Evolutionary conservation across 2,797 vertebrate species (phyloP).

Genomic region (Arrhamphus sclerolepis): DNA sequence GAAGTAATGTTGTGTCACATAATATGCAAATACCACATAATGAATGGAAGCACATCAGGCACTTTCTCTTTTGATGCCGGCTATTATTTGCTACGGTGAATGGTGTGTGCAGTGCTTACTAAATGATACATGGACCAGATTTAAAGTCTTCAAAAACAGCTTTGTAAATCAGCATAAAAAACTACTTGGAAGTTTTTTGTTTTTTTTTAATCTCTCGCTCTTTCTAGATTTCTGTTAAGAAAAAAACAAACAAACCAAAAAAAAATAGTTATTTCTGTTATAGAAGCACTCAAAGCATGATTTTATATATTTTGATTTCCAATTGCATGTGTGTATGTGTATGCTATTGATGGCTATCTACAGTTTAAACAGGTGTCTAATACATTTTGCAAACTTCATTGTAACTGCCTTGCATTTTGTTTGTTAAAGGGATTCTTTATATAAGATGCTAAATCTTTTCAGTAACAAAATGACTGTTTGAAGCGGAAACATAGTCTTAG

Average conservation of each 20-base stretch:
- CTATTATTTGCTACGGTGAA: conserved; percentile 43
- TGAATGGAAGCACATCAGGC: conserved; percentile 54
- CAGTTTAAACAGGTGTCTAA: no score
- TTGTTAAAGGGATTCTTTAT: background rate
- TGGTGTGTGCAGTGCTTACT: conserved; percentile 34
- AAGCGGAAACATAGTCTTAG: conserved; percentile 48
- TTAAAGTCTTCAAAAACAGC: conserved; percentile 16
- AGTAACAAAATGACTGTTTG: conserved; percentile 47
- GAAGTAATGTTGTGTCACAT: conserved; percentile 64
- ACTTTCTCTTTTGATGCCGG: conserved; percentile 38
- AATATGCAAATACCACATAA: conserved; percentile 64
- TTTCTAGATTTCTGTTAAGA: no score
- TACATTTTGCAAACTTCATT: background rate
- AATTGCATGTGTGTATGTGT: no score
- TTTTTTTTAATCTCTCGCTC: no score
- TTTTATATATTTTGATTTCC: no score
- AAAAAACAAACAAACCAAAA: no score
- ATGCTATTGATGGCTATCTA: no score
- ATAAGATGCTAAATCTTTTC: conserved; percentile 9
- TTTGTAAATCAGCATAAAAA: no score
- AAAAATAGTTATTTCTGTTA: background rate
- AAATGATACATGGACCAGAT: conserved; percentile 30
- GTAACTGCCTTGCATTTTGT: background rate
- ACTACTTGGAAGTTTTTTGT: no score
- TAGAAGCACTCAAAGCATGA: no score